Conservation (phyloP, 2,797 vertebrate genomes). For the Perodicticus potto region DNA sequence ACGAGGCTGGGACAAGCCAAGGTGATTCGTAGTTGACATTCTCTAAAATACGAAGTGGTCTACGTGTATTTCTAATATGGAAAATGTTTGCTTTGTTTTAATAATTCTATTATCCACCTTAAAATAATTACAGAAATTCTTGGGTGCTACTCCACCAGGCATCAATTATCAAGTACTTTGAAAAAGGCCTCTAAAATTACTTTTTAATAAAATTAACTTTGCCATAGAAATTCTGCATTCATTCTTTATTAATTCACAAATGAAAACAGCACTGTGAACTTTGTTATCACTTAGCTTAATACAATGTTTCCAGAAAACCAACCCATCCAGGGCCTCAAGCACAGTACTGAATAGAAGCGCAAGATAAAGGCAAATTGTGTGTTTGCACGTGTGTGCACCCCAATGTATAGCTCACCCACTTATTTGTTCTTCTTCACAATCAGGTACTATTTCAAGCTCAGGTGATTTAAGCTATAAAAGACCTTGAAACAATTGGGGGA, state of each 20-base stretch:
- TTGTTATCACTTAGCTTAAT: conserved; percentile 30
- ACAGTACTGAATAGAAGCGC: background rate
- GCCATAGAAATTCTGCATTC: background rate
- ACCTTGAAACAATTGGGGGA: background rate
- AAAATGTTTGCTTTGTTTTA: background rate
- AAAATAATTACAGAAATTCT: conserved; percentile 28
- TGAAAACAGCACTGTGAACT: conserved; percentile 23
- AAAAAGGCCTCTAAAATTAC: conserved; percentile 17
- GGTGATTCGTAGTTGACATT: background rate
- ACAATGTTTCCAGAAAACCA: conserved; percentile 39
- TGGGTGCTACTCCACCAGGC: background rate
- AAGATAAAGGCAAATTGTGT: conserved; percentile 34
- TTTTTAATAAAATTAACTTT: background rate
- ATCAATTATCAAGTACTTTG: background rate
- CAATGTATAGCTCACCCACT: background rate
- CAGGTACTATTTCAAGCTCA: conserved; percentile 7
- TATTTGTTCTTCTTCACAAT: conserved; percentile 26
- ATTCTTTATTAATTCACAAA: conserved; percentile 5
- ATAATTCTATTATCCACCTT: background rate
- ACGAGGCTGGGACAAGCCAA: background rate
- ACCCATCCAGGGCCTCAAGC: background rate
- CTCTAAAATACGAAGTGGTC: background rate
- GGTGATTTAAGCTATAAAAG: background rate
- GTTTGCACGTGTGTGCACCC: background rate
- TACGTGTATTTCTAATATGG: background rate